phyloP scores from a whole-genome alignment of 2,888 invertebrate species.

The Laothoe populi region DNA sequence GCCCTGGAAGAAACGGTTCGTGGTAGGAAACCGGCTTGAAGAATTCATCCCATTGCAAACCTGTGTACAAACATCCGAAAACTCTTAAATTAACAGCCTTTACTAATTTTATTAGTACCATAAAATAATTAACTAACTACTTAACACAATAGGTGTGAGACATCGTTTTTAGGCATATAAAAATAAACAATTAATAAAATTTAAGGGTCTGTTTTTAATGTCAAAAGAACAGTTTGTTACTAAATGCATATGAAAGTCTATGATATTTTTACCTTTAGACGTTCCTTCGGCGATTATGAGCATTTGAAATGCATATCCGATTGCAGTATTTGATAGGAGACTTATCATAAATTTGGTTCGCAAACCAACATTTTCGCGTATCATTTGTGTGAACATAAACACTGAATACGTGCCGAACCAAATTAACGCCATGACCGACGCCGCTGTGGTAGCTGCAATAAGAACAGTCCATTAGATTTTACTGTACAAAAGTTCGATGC shows the following conservation, averaged over 20 bases:
- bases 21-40: conserved; percentile 88
- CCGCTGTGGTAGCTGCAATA: conserved; percentile 90
- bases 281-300: conserved; percentile 90
- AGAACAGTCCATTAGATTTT: background rate
- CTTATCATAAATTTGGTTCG: conserved; percentile 86
- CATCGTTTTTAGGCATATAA: too few relatives aligned
- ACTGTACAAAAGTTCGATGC: too few relatives aligned
- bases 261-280: conserved; percentile 88
- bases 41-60: conserved; percentile 87
- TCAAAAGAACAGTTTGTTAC: too few relatives aligned
- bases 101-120: too few relatives aligned
- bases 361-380: conserved; percentile 86
- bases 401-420: conserved; percentile 92
- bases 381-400: conserved; percentile 88
- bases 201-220: too few relatives aligned
- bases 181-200: too few relatives aligned
- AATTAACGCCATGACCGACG: conserved; percentile 90
- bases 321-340: conserved; percentile 90
- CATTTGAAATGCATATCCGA: conserved; percentile 91
- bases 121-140: too few relatives aligned
- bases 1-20: conserved; percentile 88
- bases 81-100: too few relatives aligned
- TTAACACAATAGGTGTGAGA: too few relatives aligned
- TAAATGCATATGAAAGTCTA: too few relatives aligned
- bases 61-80: conserved; percentile 52